These are phyloP conservation scores for Melieria crassipennis DNA, from an alignment of 2,888 invertebrate species.

Conservation along the genomic window DNA sequence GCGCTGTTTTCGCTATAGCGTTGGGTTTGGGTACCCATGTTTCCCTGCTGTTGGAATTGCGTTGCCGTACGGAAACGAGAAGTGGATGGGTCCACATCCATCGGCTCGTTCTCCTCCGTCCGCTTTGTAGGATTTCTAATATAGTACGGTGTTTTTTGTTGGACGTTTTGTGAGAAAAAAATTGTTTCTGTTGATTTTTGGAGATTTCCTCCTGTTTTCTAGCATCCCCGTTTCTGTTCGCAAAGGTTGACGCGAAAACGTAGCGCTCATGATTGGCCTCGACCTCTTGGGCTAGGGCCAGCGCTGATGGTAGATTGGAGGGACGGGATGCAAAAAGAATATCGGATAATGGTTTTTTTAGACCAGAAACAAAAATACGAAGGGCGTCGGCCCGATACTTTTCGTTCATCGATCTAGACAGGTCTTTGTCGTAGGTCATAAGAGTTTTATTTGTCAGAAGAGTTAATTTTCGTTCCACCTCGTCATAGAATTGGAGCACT, in stretches of 20 bases:
- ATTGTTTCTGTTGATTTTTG: no score
- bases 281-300: conserved; percentile 38
- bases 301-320: conserved; percentile 29
- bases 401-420: conserved; percentile 30
- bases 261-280: conserved; percentile 36
- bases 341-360: conserved; percentile 32
- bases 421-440: conserved; percentile 29
- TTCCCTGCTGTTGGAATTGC: conserved; percentile 8
- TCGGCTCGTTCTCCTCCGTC: background rate
- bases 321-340: conserved; percentile 37
- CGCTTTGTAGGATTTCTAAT: no score
- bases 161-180: no score
- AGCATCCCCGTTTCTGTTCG: no score
- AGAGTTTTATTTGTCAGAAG: conserved; percentile 30
- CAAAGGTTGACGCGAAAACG: conserved; percentile 32
- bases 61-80: conserved; percentile 20
- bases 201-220: no score
- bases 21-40: background rate
- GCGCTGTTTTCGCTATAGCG: conserved; percentile 18
- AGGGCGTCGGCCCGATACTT: conserved; percentile 40
- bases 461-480: no score
- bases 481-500: background rate
- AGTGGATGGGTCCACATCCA: conserved; percentile 19
- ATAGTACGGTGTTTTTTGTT: no score
- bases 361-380: conserved; percentile 34